These are phyloP conservation scores for Aplysina aerophoba DNA, from an alignment of 37 sponge, comb jelly and placozoan species.

Conservation along the genomic window DNA sequence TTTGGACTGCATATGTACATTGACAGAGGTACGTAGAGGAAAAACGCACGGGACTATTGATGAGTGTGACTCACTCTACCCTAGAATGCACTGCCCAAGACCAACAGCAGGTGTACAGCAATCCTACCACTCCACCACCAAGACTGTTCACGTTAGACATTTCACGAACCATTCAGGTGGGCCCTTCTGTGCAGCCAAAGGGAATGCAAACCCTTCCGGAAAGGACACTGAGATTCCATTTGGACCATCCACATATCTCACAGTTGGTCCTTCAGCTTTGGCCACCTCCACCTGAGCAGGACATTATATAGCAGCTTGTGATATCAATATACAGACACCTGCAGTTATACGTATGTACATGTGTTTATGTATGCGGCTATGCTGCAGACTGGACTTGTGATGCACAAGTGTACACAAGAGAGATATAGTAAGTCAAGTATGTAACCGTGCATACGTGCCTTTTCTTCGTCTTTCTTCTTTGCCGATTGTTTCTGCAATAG, in stretches of 20 bases:
- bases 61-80: neutral
- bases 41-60: neutral
- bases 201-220: neutral
- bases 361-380: too few species aligned
- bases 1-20: too few species aligned
- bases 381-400: too few species aligned
- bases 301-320: too few species aligned
- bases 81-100: too few species aligned
- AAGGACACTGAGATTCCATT: neutral
- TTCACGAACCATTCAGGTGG: neutral
- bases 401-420: too few species aligned
- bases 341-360: too few species aligned
- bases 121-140: neutral
- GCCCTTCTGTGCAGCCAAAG: neutral
- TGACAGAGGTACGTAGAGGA: too few species aligned
- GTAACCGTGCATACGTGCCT: neutral
- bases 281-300: neutral
- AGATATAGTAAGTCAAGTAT: too few species aligned
- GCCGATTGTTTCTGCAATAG: conserved; percentile 72
- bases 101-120: neutral
- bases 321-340: too few species aligned
- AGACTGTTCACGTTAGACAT: neutral
- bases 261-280: neutral
- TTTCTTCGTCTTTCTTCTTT: conserved; percentile 79
- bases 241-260: neutral